These are phyloP conservation scores for Plotosus lineatus DNA, from an alignment of 2,113 vertebrate species.

Conservation along the genomic window DNA sequence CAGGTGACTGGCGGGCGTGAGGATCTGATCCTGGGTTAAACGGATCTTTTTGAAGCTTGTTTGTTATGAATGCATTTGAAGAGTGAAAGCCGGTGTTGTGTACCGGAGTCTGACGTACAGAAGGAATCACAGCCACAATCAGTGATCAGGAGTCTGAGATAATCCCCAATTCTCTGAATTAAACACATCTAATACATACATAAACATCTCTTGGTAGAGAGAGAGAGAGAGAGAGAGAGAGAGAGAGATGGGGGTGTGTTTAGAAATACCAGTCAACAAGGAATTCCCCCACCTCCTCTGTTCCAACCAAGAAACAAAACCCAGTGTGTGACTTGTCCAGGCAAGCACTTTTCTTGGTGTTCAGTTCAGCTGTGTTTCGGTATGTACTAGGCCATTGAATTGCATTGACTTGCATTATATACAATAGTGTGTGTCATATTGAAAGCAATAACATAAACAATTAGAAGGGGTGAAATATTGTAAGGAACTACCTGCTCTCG, in stretches of 20 bases:
- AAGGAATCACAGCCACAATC: too few relatives aligned
- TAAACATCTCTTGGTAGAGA: constrained; percentile 69
- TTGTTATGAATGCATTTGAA: too few relatives aligned
- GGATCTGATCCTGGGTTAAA: too few relatives aligned
- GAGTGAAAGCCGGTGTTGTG: too few relatives aligned
- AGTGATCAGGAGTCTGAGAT: too few relatives aligned
- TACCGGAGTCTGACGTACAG: too few relatives aligned
- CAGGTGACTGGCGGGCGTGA: too few relatives aligned
- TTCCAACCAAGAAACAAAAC: constrained; percentile 66
- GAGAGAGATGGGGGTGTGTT: constrained; percentile 68
- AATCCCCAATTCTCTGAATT: too few relatives aligned
- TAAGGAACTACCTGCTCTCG: too few relatives aligned
- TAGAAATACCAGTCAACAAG: constrained; percentile 69
- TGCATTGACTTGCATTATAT: constrained; percentile 13
- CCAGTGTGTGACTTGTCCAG: constrained; percentile 71
- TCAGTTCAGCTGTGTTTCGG: constrained; percentile 39
- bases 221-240: constrained; percentile 62
- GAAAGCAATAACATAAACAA: not conserved
- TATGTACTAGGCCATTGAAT: constrained; percentile 13
- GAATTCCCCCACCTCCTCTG: constrained; percentile 78
- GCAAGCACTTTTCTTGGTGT: constrained; percentile 68
- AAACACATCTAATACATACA: constrained; percentile 71
- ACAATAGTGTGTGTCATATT: not conserved
- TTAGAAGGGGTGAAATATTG: not conserved
- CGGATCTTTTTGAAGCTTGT: too few relatives aligned